phyloP scores from a whole-genome alignment of 1,140 invertebrate genomes.

The Trichonephila clavipes region DNA sequence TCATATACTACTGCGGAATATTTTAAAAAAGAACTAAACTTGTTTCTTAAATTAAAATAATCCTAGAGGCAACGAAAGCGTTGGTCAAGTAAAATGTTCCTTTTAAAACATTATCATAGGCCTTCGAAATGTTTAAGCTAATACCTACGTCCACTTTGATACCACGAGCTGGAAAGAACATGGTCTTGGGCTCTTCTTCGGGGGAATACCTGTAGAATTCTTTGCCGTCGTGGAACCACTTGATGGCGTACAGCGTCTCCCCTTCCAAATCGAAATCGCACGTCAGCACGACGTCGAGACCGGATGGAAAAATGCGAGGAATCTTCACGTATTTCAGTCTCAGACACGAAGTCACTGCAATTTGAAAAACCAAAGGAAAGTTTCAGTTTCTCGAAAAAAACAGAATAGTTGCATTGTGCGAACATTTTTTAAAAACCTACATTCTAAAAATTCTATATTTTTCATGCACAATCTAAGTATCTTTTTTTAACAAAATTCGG shows the following conservation, averaged over 20 bases:
- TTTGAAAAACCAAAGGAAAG: neutral
- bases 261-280: constrained; percentile 89
- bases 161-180: constrained; percentile 76
- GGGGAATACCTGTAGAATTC: constrained; percentile 78
- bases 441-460: too few relatives aligned
- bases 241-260: constrained; percentile 85
- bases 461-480: too few relatives aligned
- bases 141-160: constrained; percentile 77
- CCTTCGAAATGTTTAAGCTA: neutral
- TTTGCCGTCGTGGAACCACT: constrained; percentile 89
- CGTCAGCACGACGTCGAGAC: constrained; percentile 85
- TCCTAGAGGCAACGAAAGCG: too few relatives aligned
- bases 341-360: constrained; percentile 46
- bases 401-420: too few relatives aligned
- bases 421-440: too few relatives aligned
- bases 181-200: constrained; percentile 65
- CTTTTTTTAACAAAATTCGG: too few relatives aligned
- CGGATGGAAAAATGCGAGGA: constrained; percentile 86
- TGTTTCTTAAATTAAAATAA: too few relatives aligned
- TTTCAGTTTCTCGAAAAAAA: neutral
- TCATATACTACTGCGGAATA: too few relatives aligned
- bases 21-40: too few relatives aligned
- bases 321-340: constrained; percentile 85
- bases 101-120: neutral
- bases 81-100: too few relatives aligned